Percentiles rank a stretch among this genome's conserved stretches.
Evolutionary conservation across 2,113 vertebrate genomes (phyloP).

Genomic region (Oceanodroma tethys): DNA sequence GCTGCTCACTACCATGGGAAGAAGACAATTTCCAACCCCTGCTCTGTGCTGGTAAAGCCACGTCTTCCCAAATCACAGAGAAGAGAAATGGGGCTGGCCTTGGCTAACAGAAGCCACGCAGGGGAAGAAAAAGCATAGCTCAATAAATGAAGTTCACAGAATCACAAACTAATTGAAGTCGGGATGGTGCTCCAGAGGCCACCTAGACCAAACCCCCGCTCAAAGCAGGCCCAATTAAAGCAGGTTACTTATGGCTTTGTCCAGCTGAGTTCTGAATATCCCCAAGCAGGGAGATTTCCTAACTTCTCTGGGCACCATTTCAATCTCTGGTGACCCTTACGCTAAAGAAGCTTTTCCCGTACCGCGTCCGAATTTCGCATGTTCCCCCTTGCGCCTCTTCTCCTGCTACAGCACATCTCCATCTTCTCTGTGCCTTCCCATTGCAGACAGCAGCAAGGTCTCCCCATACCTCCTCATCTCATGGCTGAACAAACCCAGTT

Average conservation of each 20-base stretch:
- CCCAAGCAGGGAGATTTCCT: background rate
- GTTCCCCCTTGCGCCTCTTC: accelerated
- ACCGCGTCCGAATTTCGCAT: accelerated
- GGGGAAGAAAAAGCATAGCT: background rate
- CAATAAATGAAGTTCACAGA: background rate
- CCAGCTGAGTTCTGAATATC: background rate
- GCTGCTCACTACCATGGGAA: background rate
- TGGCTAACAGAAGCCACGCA: background rate
- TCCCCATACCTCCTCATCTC: background rate
- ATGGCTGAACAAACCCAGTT: background rate
- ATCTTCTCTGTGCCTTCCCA: background rate
- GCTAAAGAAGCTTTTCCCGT: background rate
- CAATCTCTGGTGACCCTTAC: background rate
- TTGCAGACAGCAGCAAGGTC: background rate
- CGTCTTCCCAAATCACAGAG: background rate
- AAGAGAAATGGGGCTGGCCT: background rate
- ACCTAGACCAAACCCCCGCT: background rate
- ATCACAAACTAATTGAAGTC: background rate
- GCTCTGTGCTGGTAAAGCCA: background rate
- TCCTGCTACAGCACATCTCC: background rate
- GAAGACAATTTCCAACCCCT: background rate
- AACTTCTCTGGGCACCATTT: background rate
- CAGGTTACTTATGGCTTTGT: background rate
- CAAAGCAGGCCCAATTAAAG: background rate
- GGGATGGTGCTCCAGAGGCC: background rate